A percentile compares a stretch with the other conserved stretches of the same genome.
These are phyloP conservation scores for Chaitophorus viminalis DNA, from an alignment of 2,888 invertebrate species.

Conservation along the genomic window DNA sequence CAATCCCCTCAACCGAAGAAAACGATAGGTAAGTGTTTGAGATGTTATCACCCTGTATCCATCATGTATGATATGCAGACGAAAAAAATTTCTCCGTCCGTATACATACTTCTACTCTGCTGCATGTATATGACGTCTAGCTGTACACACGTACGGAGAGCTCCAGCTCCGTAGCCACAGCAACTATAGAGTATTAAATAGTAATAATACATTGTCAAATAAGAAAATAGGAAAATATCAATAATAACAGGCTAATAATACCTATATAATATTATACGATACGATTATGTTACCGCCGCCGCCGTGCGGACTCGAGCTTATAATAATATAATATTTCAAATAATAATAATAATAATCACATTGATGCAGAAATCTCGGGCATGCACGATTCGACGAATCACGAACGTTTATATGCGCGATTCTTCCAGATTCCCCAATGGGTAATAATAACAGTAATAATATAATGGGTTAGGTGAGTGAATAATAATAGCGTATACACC, in stretches of 20 bases:
- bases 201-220: neutral
- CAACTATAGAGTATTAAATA: too few relatives aligned
- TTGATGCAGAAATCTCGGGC: neutral
- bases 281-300: neutral
- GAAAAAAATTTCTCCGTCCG: too few relatives aligned
- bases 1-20: too few relatives aligned
- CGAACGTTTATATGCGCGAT: slow-evolving; percentile 35
- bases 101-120: too few relatives aligned
- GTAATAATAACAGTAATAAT: slow-evolving; percentile 18
- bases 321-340: neutral
- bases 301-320: neutral
- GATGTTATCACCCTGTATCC: too few relatives aligned
- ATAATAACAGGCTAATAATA: neutral
- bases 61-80: too few relatives aligned
- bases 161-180: too few relatives aligned
- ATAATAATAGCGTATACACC: slow-evolving; percentile 27
- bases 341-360: neutral
- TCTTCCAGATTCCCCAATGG: slow-evolving; percentile 29
- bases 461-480: slow-evolving; percentile 36
- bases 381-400: slow-evolving; percentile 43
- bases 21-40: too few relatives aligned
- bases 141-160: too few relatives aligned
- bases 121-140: too few relatives aligned
- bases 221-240: neutral
- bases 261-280: neutral